phyloP scores from a whole-genome alignment of 1,140 invertebrate species.

The Drosophila leontia region DNA sequence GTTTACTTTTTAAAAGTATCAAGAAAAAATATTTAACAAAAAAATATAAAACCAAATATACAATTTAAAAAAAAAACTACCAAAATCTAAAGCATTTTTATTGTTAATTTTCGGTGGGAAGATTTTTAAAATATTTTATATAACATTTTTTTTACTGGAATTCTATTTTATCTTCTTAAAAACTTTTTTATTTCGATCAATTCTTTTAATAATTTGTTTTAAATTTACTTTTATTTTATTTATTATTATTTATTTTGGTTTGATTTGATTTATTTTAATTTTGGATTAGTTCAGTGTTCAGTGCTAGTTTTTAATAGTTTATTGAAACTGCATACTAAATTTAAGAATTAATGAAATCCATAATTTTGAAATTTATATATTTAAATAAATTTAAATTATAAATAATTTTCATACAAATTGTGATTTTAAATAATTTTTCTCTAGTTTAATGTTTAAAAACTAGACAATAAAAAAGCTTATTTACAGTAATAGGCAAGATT shows the following conservation, averaged over 20 bases:
- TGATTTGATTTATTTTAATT: neutral
- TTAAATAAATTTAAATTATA: too few species aligned
- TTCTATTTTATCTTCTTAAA: neutral
- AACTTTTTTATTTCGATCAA: too few species aligned
- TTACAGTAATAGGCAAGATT: too few species aligned
- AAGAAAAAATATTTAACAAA: slow-evolving; percentile 39
- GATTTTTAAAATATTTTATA: neutral
- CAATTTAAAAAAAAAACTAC: slow-evolving; percentile 56
- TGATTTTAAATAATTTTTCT: too few species aligned
- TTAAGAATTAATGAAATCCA: too few species aligned
- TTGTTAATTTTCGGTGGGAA: neutral
- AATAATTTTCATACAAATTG: too few species aligned
- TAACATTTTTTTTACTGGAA: neutral
- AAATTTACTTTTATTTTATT: neutral
- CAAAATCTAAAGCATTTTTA: neutral
- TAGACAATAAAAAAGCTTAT: too few species aligned
- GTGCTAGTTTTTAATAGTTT: too few species aligned
- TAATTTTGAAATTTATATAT: too few species aligned
- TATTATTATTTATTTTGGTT: neutral
- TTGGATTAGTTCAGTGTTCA: neutral
- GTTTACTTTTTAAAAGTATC: slow-evolving; percentile 78
- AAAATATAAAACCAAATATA: slow-evolving; percentile 71
- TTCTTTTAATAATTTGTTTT: too few species aligned
- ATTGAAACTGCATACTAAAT: too few species aligned
- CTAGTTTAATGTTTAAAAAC: too few species aligned